These are phyloP conservation scores for Metallyticus violacea DNA, from an alignment of 2,888 invertebrate species.

Conservation along the genomic window DNA sequence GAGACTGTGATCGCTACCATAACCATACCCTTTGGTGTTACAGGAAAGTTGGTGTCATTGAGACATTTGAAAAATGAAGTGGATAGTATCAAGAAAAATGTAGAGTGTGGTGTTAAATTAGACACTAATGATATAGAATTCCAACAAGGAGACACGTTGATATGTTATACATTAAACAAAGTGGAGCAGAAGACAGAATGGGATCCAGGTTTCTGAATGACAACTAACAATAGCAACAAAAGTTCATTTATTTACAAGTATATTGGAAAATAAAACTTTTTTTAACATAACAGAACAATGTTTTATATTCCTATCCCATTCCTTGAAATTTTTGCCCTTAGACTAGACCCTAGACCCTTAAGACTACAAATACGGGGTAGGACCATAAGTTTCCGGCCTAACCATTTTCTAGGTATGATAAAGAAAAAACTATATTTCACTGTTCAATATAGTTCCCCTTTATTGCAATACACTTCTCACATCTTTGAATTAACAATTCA, in stretches of 20 bases:
- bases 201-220: constrained; percentile 87
- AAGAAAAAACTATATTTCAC: too few species aligned
- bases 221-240: neutral
- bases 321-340: neutral
- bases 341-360: too few species aligned
- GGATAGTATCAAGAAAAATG: constrained; percentile 72
- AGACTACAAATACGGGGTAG: too few species aligned
- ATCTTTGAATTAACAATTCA: too few species aligned
- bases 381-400: too few species aligned
- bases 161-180: constrained; percentile 70
- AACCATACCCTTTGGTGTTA: neutral
- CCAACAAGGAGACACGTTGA: constrained; percentile 70
- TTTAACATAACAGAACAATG: neutral
- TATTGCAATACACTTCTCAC: too few species aligned
- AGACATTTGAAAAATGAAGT: constrained; percentile 88
- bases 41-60: constrained; percentile 75
- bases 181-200: constrained; percentile 68
- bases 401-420: too few species aligned
- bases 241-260: neutral
- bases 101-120: constrained; percentile 86
- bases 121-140: constrained; percentile 61
- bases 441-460: too few species aligned
- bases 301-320: neutral
- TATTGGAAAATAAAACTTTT: neutral
- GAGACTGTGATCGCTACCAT: too few species aligned